Base-by-base conservation (phyloP, 2,888 invertebrate genomes). In the Phaedon cochleariae region DNA sequence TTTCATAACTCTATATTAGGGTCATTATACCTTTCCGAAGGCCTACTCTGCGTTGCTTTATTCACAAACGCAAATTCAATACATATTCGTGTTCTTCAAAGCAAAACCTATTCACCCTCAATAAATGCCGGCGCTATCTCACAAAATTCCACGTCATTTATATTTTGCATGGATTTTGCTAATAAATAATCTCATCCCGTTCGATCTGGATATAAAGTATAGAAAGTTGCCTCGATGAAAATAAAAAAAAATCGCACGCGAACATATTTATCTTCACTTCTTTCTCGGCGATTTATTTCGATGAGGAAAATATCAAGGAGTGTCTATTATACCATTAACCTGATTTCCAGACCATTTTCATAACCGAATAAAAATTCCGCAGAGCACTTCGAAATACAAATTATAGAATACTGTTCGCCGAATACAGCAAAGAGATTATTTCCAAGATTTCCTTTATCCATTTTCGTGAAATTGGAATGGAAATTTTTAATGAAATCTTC, bases 261-360 rank as follows among this genome's bases (percentile, higher is more conserved):
- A 73, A 68, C 72, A 68, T 68, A 69, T 68, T 69, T 70, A 70
- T 74, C 68, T 69, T 62, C 68, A 63, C 69, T 64, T 62, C 51
- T 41, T 55, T 60, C 73, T 66, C 22, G 62, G 57, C 69, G 72
- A 74, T 76, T 74, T 73, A 76, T 73, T 74, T 73, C 68, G 62
- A 61, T 68, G 63, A 68, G 71, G 67, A 69, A 71, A 75, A 73
- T 72, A 75, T 74, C 72, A 73, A 73, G 74, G 74, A 75, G 75
- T 74, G 77, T 75, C 77, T 74, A 73, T 75, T 75, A 76, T 76
- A 76, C 77, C 73, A 77, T 77, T 76, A 77, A 74, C 74, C 76
- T 74, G 74, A 75, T 76, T 76, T 73, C 67, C 51, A 65, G 59
- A 72, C 67, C 67, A 69, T 71, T 71, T 69, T 72, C 74, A 74